Conservation (phyloP, 2,888 invertebrate genomes). For the Stegana nigrithorax region DNA sequence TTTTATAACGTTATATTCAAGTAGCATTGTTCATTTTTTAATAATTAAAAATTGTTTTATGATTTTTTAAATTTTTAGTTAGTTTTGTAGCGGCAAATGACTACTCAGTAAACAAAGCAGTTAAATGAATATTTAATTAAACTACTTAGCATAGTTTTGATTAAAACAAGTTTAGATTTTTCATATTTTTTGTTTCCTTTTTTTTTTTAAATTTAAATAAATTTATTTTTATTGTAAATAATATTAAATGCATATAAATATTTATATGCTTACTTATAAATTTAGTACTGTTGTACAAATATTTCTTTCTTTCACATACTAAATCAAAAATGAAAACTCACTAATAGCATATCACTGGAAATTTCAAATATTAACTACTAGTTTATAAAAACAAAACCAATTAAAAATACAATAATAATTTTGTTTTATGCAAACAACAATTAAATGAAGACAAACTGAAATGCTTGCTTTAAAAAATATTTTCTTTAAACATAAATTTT, state of each 20-base stretch:
- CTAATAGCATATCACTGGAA: not conserved
- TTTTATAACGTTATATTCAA: too few species aligned
- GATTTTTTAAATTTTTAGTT: too few species aligned
- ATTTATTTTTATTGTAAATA: not conserved
- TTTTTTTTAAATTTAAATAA: not conserved
- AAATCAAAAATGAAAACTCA: not conserved
- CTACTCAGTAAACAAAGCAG: too few species aligned
- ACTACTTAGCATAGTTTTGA: too few species aligned
- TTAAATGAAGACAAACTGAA: not conserved
- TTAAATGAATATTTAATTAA: too few species aligned
- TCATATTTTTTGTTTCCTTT: not conserved
- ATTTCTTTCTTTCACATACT: not conserved
- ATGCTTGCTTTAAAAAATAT: conserved; percentile 5
- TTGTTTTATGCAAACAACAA: too few species aligned
- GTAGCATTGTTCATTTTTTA: too few species aligned
- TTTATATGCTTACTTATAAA: too few species aligned
- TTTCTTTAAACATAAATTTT: not conserved
- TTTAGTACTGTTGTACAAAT: not conserved
- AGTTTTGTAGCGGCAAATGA: too few species aligned
- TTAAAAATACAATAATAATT: not conserved
- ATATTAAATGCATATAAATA: not conserved
- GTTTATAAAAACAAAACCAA: not conserved
- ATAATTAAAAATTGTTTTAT: too few species aligned
- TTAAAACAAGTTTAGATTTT: too few species aligned
- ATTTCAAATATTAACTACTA: not conserved